Conservation (phyloP, 2,888 invertebrate species). For the Troides aeacus region DNA sequence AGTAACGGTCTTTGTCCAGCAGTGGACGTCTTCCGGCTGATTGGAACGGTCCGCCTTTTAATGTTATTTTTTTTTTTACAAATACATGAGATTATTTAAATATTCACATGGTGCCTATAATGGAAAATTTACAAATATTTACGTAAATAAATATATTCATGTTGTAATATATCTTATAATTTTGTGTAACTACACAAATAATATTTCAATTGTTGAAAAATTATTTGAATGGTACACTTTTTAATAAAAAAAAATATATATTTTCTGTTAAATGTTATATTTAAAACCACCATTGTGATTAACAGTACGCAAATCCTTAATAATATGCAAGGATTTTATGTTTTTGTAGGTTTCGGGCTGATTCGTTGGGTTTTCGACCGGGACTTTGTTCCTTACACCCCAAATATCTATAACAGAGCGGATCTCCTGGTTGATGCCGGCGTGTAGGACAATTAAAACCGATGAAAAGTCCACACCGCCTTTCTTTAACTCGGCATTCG, state of each 20-base stretch:
- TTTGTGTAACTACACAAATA: too few species aligned
- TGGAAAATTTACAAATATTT: too few species aligned
- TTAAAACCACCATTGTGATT: slow-evolving; percentile 51
- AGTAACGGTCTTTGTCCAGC: too few species aligned
- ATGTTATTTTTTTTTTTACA: too few species aligned
- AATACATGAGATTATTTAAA: too few species aligned
- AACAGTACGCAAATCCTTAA: slow-evolving; percentile 46
- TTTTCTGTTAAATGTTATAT: slow-evolving; percentile 2
- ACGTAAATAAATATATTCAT: too few species aligned
- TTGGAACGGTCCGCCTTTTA: too few species aligned
- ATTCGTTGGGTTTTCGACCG: slow-evolving; percentile 10
- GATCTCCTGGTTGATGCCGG: slow-evolving; percentile 59
- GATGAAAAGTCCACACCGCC: slow-evolving; percentile 57
- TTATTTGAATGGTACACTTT: not conserved
- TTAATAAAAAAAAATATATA: not conserved
- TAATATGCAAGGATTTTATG: slow-evolving; percentile 49
- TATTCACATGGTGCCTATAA: too few species aligned
- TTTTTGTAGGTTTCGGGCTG: slow-evolving; percentile 36
- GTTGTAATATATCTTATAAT: too few species aligned
- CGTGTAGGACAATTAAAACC: slow-evolving; percentile 59
- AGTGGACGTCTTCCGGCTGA: too few species aligned
- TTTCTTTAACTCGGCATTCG: slow-evolving; percentile 51
- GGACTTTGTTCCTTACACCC: slow-evolving; percentile 46
- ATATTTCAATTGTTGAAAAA: not conserved
- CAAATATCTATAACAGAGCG: slow-evolving; percentile 67